Conservation (phyloP, 2,797 vertebrate species). For the Melanotaenia boesemani region DNA sequence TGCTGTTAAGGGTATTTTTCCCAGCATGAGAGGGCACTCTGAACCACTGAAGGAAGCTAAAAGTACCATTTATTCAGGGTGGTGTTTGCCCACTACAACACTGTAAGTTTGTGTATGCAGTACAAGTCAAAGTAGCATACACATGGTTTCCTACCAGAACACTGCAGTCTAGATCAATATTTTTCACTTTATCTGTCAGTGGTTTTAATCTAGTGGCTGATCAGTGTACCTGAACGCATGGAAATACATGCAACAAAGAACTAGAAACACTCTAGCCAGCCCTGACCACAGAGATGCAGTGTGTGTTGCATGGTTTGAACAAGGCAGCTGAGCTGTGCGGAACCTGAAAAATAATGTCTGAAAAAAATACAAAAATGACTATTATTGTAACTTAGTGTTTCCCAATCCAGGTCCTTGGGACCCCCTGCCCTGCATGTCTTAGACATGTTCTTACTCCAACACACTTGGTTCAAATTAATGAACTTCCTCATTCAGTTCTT, state of each 20-base stretch:
- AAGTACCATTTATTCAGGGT: background rate
- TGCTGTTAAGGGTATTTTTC: no score
- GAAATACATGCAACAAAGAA: slow-evolving; percentile 53
- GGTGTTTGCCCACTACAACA: background rate
- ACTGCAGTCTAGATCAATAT: background rate
- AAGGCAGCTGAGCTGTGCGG: slow-evolving; percentile 28
- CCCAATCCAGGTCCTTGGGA: no score
- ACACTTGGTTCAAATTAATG: no score
- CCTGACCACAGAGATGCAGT: slow-evolving; percentile 28
- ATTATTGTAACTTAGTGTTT: slow-evolving; percentile 3
- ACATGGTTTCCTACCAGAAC: background rate
- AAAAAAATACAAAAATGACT: slow-evolving; percentile 17
- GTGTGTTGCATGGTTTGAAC: slow-evolving; percentile 67
- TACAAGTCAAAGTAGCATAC: background rate
- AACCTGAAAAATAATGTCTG: slow-evolving; percentile 36
- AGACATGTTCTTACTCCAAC: no score
- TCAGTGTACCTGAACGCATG: slow-evolving; percentile 50
- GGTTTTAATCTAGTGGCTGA: slow-evolving; percentile 9
- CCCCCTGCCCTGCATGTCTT: no score
- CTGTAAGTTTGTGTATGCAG: background rate
- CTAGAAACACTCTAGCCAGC: slow-evolving; percentile 30
- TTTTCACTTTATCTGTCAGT: background rate
- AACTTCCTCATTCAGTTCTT: no score
- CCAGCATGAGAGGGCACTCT: background rate
- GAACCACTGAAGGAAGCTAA: background rate